A percentile compares a stretch with the other conserved stretches of the same genome.
Evolutionary conservation across 2,113 vertebrate genomes (phyloP).

Genomic region (Amblyopsis rosae): DNA sequence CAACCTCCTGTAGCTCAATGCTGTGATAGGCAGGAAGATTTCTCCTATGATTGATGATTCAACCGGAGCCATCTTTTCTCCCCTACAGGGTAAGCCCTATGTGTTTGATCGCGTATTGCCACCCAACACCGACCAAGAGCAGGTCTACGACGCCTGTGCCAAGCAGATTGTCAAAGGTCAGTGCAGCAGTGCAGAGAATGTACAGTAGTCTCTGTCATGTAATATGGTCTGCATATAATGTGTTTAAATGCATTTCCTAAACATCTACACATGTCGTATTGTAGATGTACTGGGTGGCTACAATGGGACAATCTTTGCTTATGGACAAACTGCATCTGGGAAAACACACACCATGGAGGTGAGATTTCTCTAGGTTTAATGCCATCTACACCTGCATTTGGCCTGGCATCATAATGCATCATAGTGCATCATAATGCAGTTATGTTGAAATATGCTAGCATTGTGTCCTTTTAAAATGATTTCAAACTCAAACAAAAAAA

Average conservation of each 20-base stretch:
- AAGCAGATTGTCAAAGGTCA: conserved; percentile 96
- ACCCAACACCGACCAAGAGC: conserved; percentile 87
- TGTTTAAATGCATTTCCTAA: background rate
- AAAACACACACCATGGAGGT: conserved; percentile 99
- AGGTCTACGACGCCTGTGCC: conserved; percentile 93
- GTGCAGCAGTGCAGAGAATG: conserved; percentile 8
- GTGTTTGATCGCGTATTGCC: conserved; percentile 90
- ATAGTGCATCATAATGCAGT: no score
- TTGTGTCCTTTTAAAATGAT: no score
- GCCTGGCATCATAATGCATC: no score
- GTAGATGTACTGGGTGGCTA: conserved; percentile 95
- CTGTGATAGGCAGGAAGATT: no score
- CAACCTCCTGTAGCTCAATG: no score
- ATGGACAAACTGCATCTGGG: conserved; percentile 94
- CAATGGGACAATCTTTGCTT: conserved; percentile 96
- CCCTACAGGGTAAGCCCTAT: conserved; percentile 89
- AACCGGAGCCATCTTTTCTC: conserved; percentile 11
- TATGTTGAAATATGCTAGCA: no score
- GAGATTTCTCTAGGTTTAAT: conserved; percentile 1
- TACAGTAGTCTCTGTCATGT: no score
- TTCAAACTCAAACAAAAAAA: no score
- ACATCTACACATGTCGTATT: conserved; percentile 32
- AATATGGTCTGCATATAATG: background rate
- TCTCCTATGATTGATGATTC: no score
- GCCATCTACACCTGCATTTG: no score